These are phyloP conservation scores for Euplexia lucipara DNA, from an alignment of 2,888 invertebrate genomes.

Conservation along the genomic window DNA sequence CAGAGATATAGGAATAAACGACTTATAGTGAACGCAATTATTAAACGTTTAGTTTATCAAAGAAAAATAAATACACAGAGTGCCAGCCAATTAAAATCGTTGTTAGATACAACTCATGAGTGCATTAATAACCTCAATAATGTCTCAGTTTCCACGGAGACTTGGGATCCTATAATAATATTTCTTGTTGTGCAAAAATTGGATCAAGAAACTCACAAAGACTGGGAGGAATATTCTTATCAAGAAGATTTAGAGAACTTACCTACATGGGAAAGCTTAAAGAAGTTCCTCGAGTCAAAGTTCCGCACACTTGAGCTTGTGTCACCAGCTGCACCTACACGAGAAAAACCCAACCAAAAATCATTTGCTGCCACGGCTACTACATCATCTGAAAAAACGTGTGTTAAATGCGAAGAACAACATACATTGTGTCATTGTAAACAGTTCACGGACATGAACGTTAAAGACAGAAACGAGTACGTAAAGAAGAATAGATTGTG, in stretches of 20 bases:
- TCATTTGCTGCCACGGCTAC: too few relatives aligned
- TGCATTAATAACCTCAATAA: conserved; percentile 59
- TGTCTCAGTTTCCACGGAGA: too few relatives aligned
- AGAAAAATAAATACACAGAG: conserved; percentile 11
- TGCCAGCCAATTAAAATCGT: conserved; percentile 47
- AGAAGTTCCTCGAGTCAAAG: too few relatives aligned
- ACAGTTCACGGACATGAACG: conserved; percentile 8
- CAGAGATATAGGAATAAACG: conserved; percentile 23
- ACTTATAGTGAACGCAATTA: conserved; percentile 13
- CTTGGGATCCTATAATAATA: too few relatives aligned
- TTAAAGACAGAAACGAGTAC: conserved; percentile 13
- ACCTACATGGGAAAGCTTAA: too few relatives aligned
- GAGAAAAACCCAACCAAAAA: too few relatives aligned
- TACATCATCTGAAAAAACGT: not conserved
- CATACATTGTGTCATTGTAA: conserved; percentile 14
- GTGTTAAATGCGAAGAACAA: conserved; percentile 4
- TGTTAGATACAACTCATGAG: conserved; percentile 63
- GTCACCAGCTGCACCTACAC: conserved; percentile 2
- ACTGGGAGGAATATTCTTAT: too few relatives aligned
- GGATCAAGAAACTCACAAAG: too few relatives aligned
- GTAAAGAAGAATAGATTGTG: conserved; percentile 15
- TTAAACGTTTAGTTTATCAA: conserved; percentile 16
- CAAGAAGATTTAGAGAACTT: too few relatives aligned
- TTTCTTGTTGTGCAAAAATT: too few relatives aligned
- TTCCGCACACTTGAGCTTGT: conserved; percentile 64